These are phyloP conservation scores for Thereva nobilitata DNA, from an alignment of 2,888 invertebrate genomes.

Conservation along the genomic window DNA sequence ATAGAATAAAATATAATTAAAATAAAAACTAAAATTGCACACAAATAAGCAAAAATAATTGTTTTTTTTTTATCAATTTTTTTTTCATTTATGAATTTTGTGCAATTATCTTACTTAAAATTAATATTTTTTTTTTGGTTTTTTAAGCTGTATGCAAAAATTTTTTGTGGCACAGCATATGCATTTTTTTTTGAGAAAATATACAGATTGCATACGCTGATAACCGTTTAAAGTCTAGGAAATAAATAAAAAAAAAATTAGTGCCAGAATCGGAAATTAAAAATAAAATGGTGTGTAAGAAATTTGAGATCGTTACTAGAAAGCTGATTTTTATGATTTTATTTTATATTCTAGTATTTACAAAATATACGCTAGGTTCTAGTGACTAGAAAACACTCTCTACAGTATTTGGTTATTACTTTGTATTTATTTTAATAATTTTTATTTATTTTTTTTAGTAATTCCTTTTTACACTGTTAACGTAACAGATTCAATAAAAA, in stretches of 20 bases:
- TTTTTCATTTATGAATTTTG: constrained; percentile 9
- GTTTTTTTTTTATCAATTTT: not conserved
- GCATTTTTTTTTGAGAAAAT: constrained; percentile 25
- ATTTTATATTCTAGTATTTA: constrained; percentile 12
- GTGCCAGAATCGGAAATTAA: constrained; percentile 8
- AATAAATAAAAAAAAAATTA: constrained; percentile 9
- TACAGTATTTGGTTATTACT: constrained; percentile 17
- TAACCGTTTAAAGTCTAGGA: constrained; percentile 8
- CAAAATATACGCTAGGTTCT: constrained; percentile 47
- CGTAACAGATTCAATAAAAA: no score
- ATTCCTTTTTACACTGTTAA: no score
- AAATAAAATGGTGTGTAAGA: constrained; percentile 23
- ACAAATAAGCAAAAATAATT: not conserved
- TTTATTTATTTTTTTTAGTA: no score
- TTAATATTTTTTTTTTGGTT: constrained; percentile 37
- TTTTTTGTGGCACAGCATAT: not conserved
- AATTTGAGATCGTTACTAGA: constrained; percentile 33
- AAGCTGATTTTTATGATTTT: constrained; percentile 27
- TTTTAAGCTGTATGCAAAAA: constrained; percentile 39
- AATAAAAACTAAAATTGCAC: constrained; percentile 6
- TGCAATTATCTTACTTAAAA: constrained; percentile 19
- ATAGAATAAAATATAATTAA: not conserved
- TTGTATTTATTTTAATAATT: no score
- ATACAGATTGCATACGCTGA: constrained; percentile 7
- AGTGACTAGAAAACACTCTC: constrained; percentile 54